Evolutionary conservation across 2,113 vertebrate genomes (phyloP), one percentile per base, ranked within the genome.

Genomic region (Paratilapia polleni): DNA sequence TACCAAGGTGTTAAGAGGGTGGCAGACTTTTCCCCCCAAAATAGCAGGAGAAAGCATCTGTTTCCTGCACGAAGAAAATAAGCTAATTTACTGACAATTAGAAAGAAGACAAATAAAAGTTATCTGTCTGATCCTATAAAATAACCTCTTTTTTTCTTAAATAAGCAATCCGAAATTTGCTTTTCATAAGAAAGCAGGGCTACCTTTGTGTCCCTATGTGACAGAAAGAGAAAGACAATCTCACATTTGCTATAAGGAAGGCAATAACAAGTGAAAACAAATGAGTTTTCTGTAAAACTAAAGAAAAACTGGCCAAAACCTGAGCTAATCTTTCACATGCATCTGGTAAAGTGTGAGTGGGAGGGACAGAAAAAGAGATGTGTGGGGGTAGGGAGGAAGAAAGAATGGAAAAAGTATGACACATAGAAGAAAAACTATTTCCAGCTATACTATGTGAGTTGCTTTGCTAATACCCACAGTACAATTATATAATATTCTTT

Each of bases 401-500:
- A 91, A 89, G 86, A 93, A 91, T 86, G 87, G 86, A 88, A 92
- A 91, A 90, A 85, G 88, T 91, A 91, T 91, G 87, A 90, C 92
- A 91, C 91, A 94, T 75, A 82, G 77, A 90, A 82, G 91, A 91
- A 83, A 87, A 84, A 93, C 86, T 91, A 91, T 94, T 92, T 93
- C 89, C 84, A 90, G 87, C 75, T 14, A 80, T 70, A 81, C 81
- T 81, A 77, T 78, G 54, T 41, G 43, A 80, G 73, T 10, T 0
- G 34, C 66, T 85, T 66, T 57, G 49, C 82, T 79, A 84, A 87
- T 88, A 88, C 84, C 87, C 78, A 83, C 8, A 20, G 62, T 91
- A 86, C 52, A 83, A 89, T 93, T 81, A 81, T 82, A 87, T 91
- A 91, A 93, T 88, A 61, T 87, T 77, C 83, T 28, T 68, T 79